Evolutionary conservation across 2,888 invertebrate species (phyloP), one percentile per base, ranked within the genome.

Genomic region (Catonia carolina): DNA sequence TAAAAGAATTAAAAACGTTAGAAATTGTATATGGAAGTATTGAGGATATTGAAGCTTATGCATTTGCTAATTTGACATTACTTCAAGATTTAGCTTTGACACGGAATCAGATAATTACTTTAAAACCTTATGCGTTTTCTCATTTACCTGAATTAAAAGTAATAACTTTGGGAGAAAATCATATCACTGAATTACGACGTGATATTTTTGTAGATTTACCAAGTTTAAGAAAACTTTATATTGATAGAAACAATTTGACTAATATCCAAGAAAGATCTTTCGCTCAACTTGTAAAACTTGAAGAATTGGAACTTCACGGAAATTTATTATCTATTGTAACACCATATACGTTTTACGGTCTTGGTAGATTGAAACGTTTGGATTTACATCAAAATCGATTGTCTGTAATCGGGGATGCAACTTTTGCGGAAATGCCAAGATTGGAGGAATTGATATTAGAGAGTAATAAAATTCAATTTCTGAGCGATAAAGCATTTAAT

Each of bases 191-290:
- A 69, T 80, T 91, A 54, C 82, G 82, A 65, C 66, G 82, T 51
- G 81, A 83, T 66, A 84, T 84, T 1, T 90, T 91, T 70, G 78
- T 81, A 45, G 83, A 86, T 69, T 70, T 89, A 53, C 88, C 89
- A 0, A 78, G 79, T 55, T 73, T 89, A 62, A 81, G 82, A 65
- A 83, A 85, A 61, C 79, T 97, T 37, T 83, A 83, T 62, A 77
- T 97, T 52, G 89, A 90, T 66, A 85, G 86, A 69, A 97, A 97
- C 74, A 86, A 87, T 69, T 80, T 97, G 64, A 85, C 87, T 60
- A 79, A 82, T 35, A 78, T 94, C 61, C 92, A 90, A 66, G 90
- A 92, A 61, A 86, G 86, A 61, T 86, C 95, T 17, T 92, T 89
- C 68, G 78, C 79, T 64, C 80, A 85, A 63, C 76, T 89, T 69